Percentiles rank a stretch among this genome's conserved stretches.
Evolutionary conservation across 2,113 vertebrate species (phyloP).

Genomic region (Plecotus auritus): DNA sequence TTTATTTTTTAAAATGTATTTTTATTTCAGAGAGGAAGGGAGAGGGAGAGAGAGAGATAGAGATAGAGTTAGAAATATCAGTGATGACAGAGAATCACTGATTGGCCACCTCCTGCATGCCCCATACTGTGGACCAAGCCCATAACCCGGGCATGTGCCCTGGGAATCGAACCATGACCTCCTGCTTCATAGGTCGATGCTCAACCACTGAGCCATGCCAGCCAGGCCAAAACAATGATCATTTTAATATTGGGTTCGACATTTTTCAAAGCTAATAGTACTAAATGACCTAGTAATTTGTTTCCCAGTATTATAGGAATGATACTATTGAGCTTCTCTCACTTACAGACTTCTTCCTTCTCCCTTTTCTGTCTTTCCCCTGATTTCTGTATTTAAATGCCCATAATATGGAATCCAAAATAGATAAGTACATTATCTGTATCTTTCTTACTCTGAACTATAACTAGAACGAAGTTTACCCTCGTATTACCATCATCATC

Average conservation of each 20-base stretch:
- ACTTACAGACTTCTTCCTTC: not conserved
- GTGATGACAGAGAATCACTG: no score
- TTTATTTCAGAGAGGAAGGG: no score
- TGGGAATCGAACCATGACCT: no score
- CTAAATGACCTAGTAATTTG: not conserved
- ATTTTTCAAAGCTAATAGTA: not conserved
- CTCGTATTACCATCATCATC: not conserved
- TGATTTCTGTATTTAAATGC: not conserved
- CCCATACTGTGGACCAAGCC: no score
- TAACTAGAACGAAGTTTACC: not conserved
- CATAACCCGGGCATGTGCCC: no score
- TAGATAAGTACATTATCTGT: not conserved
- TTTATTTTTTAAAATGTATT: no score
- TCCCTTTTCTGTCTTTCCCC: not conserved
- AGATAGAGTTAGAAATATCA: no score
- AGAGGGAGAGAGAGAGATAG: no score
- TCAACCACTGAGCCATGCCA: no score
- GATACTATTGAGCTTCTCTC: not conserved
- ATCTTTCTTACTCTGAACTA: not conserved
- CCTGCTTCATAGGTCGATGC: no score
- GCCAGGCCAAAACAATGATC: no score
- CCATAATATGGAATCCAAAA: not conserved
- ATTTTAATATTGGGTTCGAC: not conserved
- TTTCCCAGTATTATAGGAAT: not conserved
- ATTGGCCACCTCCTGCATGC: no score